phyloP scores from a whole-genome alignment of 30 jellyfish, hydroid and myxozoan species.

The Pelagia noctiluca region DNA sequence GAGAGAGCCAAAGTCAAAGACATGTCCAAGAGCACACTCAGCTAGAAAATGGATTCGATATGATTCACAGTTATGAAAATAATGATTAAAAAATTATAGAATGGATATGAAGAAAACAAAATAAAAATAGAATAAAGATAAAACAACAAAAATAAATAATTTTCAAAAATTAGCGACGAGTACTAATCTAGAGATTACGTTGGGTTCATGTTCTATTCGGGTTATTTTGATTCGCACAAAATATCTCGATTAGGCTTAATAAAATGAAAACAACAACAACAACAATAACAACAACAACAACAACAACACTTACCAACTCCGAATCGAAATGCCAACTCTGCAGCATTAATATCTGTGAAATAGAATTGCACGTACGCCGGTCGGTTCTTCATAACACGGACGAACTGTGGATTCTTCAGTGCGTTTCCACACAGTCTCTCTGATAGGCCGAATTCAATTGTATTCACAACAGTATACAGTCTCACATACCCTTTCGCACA shows the following conservation, averaged over 20 bases:
- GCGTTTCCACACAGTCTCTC: constrained; percentile 32
- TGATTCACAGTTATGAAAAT: too few relatives aligned
- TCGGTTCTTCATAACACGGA: background rate
- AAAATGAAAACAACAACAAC: too few relatives aligned
- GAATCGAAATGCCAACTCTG: background rate
- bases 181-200: too few relatives aligned
- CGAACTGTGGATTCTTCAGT: background rate
- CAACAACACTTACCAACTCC: constrained; percentile 20
- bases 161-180: too few relatives aligned
- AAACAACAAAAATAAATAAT: too few relatives aligned
- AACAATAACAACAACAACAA: background rate
- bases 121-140: too few relatives aligned
- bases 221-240: too few relatives aligned
- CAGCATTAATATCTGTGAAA: background rate
- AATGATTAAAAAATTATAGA: too few relatives aligned
- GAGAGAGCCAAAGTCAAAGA: constrained; percentile 9
- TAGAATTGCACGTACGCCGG: background rate
- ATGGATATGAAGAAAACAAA: too few relatives aligned
- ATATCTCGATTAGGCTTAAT: too few relatives aligned
- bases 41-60: background rate
- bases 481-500: constrained; percentile 27
- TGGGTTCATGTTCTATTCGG: too few relatives aligned
- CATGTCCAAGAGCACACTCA: constrained; percentile 23
- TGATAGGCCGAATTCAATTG: constrained; percentile 13
- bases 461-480: background rate